phyloP scores from a whole-genome alignment of 2,888 invertebrate genomes.

The Aphrophora alni region DNA sequence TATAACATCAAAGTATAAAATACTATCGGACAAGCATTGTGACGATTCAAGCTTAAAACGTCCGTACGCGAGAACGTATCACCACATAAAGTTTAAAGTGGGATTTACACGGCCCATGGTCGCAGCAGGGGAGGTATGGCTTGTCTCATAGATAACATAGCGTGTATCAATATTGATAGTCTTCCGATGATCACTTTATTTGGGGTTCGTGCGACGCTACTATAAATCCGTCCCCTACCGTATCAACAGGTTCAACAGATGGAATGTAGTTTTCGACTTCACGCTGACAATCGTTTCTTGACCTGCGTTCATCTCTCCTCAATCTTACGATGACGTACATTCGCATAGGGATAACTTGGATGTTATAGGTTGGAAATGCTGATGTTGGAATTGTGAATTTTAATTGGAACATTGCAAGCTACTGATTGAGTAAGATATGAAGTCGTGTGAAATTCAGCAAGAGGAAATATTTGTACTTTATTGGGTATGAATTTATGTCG shows the following conservation, averaged over 20 bases:
- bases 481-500: no score
- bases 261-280: neutral
- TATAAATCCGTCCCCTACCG: constrained; percentile 12
- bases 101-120: neutral
- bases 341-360: no score
- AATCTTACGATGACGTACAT: neutral
- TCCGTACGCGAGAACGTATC: neutral
- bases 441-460: no score
- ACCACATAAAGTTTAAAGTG: neutral
- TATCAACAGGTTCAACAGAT: constrained; percentile 26
- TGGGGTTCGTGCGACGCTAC: constrained; percentile 16
- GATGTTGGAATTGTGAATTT: no score
- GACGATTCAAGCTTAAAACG: no score
- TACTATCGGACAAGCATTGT: no score
- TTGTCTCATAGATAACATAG: neutral
- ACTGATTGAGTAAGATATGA: no score
- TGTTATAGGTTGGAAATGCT: no score
- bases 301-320: neutral
- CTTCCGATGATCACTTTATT: constrained; percentile 31
- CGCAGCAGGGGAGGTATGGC: neutral
- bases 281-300: constrained; percentile 2
- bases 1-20: no score
- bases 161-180: neutral
- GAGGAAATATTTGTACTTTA: no score
- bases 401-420: no score